Conservation (phyloP, 1,140 invertebrate genomes). For the Tetragnatha versicolor region DNA sequence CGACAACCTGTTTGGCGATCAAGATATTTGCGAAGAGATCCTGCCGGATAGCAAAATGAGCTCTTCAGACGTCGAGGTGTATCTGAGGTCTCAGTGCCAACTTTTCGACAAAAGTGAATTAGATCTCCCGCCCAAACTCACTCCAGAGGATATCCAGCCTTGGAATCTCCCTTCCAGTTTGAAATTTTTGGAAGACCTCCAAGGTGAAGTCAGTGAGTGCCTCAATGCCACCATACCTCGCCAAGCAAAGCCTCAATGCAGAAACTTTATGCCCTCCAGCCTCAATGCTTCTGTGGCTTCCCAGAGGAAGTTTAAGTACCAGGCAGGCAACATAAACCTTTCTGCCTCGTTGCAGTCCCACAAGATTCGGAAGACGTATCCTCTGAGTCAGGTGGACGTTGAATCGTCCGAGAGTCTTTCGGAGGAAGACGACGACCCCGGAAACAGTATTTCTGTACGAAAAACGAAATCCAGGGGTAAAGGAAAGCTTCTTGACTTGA, state of each 20-base stretch:
- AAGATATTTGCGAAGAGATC: constrained; percentile 9
- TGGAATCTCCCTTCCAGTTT: neutral
- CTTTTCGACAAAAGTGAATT: neutral
- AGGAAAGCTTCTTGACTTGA: constrained; percentile 24
- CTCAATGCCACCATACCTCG: constrained; percentile 32
- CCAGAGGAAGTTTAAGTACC: constrained; percentile 22
- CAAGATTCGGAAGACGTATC: constrained; percentile 43
- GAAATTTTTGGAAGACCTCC: neutral
- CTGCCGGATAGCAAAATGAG: neutral
- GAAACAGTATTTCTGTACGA: neutral
- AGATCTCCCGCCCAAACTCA: neutral
- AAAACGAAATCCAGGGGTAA: constrained; percentile 45
- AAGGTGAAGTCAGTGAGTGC: neutral
- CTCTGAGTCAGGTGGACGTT: constrained; percentile 23
- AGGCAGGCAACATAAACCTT: neutral
- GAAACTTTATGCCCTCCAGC: constrained; percentile 2
- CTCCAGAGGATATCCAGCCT: neutral
- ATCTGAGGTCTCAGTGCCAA: neutral
- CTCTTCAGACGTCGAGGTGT: neutral
- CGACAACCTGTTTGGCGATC: constrained; percentile 19
- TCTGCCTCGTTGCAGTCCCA: constrained; percentile 3
- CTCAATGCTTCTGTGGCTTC: constrained; percentile 24
- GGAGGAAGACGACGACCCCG: neutral
- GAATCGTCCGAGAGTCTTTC: constrained; percentile 8
- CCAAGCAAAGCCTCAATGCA: neutral